Evolutionary conservation across 2,113 vertebrate species (phyloP).

Genomic region (Entelurus aequoreus): DNA sequence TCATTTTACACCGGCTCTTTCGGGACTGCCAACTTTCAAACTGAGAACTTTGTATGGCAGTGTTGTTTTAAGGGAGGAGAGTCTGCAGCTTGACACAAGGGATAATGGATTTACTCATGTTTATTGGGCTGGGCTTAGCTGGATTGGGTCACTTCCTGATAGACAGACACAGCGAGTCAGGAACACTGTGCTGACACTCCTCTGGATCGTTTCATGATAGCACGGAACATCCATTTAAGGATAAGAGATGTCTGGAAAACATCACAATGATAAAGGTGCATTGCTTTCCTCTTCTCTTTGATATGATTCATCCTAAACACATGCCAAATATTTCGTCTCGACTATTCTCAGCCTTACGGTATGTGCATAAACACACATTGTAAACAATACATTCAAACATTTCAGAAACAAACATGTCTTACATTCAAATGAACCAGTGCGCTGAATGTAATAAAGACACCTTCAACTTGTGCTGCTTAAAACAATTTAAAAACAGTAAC

Average conservation of each 20-base stretch:
- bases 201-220: slow-evolving; percentile 10
- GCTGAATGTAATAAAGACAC: slow-evolving; percentile 1
- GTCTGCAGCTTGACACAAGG: slow-evolving; percentile 25
- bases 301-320: not conserved
- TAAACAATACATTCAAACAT: slow-evolving; percentile 36
- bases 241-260: slow-evolving; percentile 31
- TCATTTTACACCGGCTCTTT: slow-evolving; percentile 26
- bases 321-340: slow-evolving; percentile 30
- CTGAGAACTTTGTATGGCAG: slow-evolving; percentile 9
- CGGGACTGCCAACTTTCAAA: slow-evolving; percentile 18
- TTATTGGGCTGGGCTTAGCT: slow-evolving; percentile 43
- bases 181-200: slow-evolving; percentile 18
- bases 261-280: slow-evolving; percentile 24
- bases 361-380: slow-evolving; percentile 31
- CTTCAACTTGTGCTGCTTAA: not conserved
- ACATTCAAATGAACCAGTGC: slow-evolving; percentile 12
- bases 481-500: slow-evolving; percentile 7
- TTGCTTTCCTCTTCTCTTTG: slow-evolving; percentile 14
- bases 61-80: slow-evolving; percentile 13
- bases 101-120: slow-evolving; percentile 47
- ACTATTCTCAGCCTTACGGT: slow-evolving; percentile 32
- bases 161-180: slow-evolving; percentile 18
- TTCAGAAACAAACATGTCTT: slow-evolving; percentile 34
- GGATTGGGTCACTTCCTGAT: slow-evolving; percentile 41
- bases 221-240: slow-evolving; percentile 25